These are phyloP conservation scores for Verasper variegatus DNA, from an alignment of 2,113 vertebrate species.

Conservation along the genomic window DNA sequence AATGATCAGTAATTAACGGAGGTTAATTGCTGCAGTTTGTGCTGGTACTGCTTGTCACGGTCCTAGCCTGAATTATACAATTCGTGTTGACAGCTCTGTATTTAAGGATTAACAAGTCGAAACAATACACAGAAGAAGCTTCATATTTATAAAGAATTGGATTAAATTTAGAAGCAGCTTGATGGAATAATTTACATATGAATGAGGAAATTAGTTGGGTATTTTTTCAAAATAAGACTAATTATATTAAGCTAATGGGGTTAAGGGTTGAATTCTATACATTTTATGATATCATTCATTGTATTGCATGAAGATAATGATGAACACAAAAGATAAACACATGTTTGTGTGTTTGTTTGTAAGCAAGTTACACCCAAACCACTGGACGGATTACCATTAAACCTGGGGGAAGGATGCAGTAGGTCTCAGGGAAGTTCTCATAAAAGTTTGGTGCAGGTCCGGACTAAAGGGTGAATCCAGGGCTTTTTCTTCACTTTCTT, in stretches of 20 bases:
- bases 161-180: background rate
- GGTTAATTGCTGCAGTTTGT: slow-evolving; percentile 8
- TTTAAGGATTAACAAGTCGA: slow-evolving; percentile 13
- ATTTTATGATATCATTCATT: background rate
- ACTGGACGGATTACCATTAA: too few relatives aligned
- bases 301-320: background rate
- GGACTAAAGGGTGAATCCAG: too few relatives aligned
- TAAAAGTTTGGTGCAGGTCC: too few relatives aligned
- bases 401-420: too few relatives aligned
- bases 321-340: too few relatives aligned
- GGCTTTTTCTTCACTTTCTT: too few relatives aligned
- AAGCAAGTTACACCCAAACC: too few relatives aligned
- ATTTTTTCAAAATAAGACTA: background rate
- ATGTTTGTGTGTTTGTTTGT: background rate
- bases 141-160: background rate
- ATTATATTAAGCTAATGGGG: slow-evolving; percentile 1
- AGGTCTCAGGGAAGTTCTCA: too few relatives aligned
- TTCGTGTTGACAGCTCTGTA: background rate
- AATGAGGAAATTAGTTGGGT: background rate
- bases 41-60: background rate
- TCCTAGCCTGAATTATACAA: slow-evolving; percentile 22
- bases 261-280: background rate
- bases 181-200: background rate
- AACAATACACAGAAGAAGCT: background rate
- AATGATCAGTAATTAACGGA: slow-evolving; percentile 4